Conservation (phyloP, 2,113 vertebrate genomes). For the Sylvietta virens region DNA sequence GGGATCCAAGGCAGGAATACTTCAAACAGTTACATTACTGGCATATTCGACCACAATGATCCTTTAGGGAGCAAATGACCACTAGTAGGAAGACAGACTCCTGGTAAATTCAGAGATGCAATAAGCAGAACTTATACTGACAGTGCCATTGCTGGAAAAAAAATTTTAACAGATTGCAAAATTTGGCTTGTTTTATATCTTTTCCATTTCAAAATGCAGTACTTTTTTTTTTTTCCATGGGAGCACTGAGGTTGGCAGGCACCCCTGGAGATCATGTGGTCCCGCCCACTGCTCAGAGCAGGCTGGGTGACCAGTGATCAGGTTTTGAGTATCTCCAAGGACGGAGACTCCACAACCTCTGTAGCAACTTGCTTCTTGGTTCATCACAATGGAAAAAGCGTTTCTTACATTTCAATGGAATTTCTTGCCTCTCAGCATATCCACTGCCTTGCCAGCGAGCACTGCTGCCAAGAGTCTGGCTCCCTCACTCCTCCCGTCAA, state of each 20-base stretch:
- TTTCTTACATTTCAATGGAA: not conserved
- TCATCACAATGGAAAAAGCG: fast-evolving
- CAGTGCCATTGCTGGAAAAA: not conserved
- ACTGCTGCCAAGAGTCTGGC: not conserved
- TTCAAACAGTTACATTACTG: not conserved
- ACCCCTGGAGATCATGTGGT: not conserved
- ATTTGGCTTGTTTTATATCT: not conserved
- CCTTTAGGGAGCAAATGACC: not conserved
- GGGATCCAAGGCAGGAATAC: not conserved
- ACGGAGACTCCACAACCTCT: not conserved
- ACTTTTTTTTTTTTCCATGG: not conserved
- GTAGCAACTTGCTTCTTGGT: not conserved
- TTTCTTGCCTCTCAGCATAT: not conserved
- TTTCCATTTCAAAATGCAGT: not conserved
- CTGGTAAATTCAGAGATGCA: not conserved
- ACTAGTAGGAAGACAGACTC: not conserved
- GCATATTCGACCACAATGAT: fast-evolving
- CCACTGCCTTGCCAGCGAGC: not conserved
- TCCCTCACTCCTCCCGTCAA: not conserved
- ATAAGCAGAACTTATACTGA: not conserved
- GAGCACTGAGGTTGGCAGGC: not conserved
- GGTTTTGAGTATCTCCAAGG: not conserved
- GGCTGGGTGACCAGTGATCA: not conserved
- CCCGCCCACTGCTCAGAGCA: not conserved
- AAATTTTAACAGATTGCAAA: not conserved